These are phyloP conservation scores for Peribatodes rhomboidaria DNA, from an alignment of 2,888 invertebrate genomes.

Conservation along the genomic window DNA sequence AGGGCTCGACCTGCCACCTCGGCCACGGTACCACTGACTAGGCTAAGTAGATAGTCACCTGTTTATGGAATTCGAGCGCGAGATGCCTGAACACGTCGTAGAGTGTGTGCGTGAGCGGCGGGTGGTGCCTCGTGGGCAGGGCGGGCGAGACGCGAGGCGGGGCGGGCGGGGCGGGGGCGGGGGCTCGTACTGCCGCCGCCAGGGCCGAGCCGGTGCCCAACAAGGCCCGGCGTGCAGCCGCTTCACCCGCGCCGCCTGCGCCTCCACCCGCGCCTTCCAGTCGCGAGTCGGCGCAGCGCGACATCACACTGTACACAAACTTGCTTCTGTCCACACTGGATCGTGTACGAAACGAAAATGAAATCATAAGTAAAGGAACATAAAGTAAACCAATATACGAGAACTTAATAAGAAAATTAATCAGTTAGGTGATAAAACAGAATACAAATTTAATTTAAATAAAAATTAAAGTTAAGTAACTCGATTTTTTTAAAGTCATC, in stretches of 20 bases:
- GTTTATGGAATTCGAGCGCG: constrained; percentile 81
- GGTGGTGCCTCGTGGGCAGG: constrained; percentile 50
- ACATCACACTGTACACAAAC: constrained; percentile 63
- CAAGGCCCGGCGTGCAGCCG: constrained; percentile 90
- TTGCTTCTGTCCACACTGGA: constrained; percentile 20
- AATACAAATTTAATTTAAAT: no score
- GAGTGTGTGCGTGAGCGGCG: constrained; percentile 74
- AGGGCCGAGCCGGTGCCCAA: constrained; percentile 89
- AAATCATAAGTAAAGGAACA: constrained; percentile 3
- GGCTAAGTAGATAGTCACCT: constrained; percentile 51
- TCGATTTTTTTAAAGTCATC: no score
- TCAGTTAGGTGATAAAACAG: no score
- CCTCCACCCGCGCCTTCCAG: constrained; percentile 93
- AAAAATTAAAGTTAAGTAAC: no score
- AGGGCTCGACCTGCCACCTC: no score
- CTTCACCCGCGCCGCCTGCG: constrained; percentile 93
- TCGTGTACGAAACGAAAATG: constrained; percentile 7
- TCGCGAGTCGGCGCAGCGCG: constrained; percentile 84
- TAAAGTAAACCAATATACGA: no score
- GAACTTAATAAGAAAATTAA: no score
- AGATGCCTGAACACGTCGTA: constrained; percentile 83
- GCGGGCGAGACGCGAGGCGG: constrained; percentile 46
- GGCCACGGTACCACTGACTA: not conserved
- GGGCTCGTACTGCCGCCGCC: constrained; percentile 64
- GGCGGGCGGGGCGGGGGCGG: constrained; percentile 54